Evolutionary conservation across 2,797 vertebrate species (phyloP).

Genomic region (Sarcoramphus papa): DNA sequence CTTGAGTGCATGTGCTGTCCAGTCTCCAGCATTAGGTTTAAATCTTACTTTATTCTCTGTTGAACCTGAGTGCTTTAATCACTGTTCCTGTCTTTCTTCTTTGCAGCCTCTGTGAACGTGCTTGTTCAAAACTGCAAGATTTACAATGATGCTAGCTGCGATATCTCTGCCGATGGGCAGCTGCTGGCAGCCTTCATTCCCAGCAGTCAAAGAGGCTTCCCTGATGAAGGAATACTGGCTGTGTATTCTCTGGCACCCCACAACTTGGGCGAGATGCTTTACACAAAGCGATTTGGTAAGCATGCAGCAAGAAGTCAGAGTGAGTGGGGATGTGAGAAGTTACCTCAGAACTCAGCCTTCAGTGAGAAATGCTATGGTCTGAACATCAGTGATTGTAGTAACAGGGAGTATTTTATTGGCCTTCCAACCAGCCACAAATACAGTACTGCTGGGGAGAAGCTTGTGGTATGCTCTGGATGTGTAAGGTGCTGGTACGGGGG

Average conservation of each 20-base stretch:
- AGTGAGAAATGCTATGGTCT: neutral
- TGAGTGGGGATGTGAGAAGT: neutral
- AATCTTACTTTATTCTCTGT: neutral
- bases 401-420: neutral
- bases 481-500: neutral
- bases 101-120: constrained; percentile 91
- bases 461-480: neutral
- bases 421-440: neutral
- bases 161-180: constrained; percentile 96
- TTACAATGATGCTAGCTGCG: constrained; percentile 98
- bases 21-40: neutral
- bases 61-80: neutral
- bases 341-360: neutral
- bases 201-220: constrained; percentile 96
- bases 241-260: constrained; percentile 97
- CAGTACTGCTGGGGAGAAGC: neutral
- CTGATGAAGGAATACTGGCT: constrained; percentile 95
- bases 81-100: constrained; percentile 4
- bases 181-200: constrained; percentile 97
- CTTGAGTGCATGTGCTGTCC: neutral
- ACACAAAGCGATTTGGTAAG: constrained; percentile 96
- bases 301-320: neutral
- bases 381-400: neutral
- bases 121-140: constrained; percentile 99
- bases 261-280: constrained; percentile 98